These are phyloP conservation scores for Cryptocheilus praepositus DNA, from an alignment of 2,888 invertebrate species.

Conservation along the genomic window DNA sequence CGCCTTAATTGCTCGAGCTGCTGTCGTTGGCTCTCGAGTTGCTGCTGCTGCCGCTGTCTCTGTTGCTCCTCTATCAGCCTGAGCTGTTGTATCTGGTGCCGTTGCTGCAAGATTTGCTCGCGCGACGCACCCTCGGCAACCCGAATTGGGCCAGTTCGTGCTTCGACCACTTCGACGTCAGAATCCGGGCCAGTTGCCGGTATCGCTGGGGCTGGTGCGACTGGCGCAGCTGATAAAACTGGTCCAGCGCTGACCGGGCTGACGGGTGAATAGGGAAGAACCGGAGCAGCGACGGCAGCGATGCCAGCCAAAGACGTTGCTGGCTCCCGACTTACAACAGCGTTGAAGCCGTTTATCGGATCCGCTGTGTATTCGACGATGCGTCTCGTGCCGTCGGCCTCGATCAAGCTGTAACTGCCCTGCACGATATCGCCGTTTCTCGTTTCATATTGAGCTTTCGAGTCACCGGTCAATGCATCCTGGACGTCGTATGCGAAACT, in stretches of 20 bases:
- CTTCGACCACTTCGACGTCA: conserved; percentile 70
- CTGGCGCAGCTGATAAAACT: conserved; percentile 38
- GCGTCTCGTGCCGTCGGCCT: conserved; percentile 67
- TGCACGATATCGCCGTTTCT: conserved; percentile 66
- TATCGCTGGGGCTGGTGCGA: conserved; percentile 49
- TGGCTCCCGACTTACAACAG: conserved; percentile 71
- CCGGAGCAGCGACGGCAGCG: conserved; percentile 71
- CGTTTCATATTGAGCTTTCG: conserved; percentile 68
- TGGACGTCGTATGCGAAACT: conserved; percentile 69
- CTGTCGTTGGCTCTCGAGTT: conserved; percentile 26
- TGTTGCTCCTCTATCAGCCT: conserved; percentile 28
- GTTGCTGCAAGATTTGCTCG: conserved; percentile 42
- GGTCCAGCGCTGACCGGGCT: conserved; percentile 58
- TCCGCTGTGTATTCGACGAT: conserved; percentile 69
- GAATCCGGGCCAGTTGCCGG: conserved; percentile 68
- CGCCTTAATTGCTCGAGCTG: conserved; percentile 36
- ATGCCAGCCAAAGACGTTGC: conserved; percentile 64
- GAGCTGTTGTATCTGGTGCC: conserved; percentile 25
- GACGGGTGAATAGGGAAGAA: conserved; percentile 66
- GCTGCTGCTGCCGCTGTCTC: conserved; percentile 33
- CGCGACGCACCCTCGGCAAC: conserved; percentile 24
- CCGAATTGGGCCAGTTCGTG: conserved; percentile 58
- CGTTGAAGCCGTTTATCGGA: conserved; percentile 68
- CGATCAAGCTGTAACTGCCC: conserved; percentile 68
- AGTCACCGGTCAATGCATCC: conserved; percentile 66